Base-by-base conservation (phyloP, 2,113 vertebrate genomes). In the Crypturellus undulatus region DNA sequence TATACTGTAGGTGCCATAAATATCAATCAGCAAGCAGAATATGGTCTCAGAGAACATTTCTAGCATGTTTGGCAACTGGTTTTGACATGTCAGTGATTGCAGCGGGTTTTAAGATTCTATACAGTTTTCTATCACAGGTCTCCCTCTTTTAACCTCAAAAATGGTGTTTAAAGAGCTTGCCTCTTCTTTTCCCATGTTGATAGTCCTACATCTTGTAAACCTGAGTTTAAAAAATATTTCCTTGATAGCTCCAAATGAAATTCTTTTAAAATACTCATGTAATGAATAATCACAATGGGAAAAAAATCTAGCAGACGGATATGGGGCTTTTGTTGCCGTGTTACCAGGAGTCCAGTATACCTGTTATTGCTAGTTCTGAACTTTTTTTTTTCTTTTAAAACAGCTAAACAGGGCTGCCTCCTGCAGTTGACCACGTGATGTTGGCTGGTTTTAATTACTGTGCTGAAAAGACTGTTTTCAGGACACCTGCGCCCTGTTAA, bases 401-500 rank as follows among this genome's bases (percentile, higher is more conserved):
- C 9, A 34, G 42, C 52, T 32, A 12, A 79, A 19, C 40, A 30
- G 7, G 32, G 7, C 34, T 89, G 36, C 18, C 67, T 73, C 49
- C 56, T 58, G 63, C 47, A 89, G 73, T 3, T 87, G 92, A 71
- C 76, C 49, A 21, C 9, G 12, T 84, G 76, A 64, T 90, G 49
- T 52, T 89, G 47, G 54, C 47, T 45, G 78, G 45, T 92, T 97
- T 92, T 94, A 93, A 95, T 97, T 92, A 91, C 36, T 91, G 36
- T 51, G 14, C 70, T 79, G 77, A 93, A 80, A 96, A 90, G 76
- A 54, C 69, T 96, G 67, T 63, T 89, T 90, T 96, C 88, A 87
- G 80, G 89, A 94, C 95, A 98, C 96, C 97, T 98, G 97, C 75
- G 87, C 59, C 78, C 68, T 96, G 47, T 97, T 97, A 96, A 89